Conservation (phyloP, 2,113 vertebrate genomes). For the Axis porcinus region DNA sequence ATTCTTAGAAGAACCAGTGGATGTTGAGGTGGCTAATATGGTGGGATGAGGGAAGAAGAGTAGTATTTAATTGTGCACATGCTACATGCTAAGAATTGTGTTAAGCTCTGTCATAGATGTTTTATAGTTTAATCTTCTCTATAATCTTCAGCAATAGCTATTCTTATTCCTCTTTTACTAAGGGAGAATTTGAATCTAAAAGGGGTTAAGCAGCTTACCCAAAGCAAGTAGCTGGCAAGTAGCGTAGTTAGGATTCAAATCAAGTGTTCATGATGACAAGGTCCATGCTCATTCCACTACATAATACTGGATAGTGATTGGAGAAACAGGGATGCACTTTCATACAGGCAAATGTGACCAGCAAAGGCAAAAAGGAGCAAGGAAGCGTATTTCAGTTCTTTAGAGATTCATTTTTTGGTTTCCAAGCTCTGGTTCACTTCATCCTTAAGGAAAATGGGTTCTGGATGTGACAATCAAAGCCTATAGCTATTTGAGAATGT, state of each 20-base stretch:
- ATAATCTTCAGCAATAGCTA: neutral
- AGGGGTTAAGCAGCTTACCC: neutral
- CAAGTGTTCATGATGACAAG: neutral
- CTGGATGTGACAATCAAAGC: neutral
- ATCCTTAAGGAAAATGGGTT: constrained; percentile 16
- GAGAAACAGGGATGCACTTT: neutral
- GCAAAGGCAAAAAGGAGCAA: neutral
- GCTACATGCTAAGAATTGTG: neutral
- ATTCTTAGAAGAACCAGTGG: neutral
- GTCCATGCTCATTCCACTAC: neutral
- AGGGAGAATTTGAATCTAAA: neutral
- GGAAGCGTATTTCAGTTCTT: constrained; percentile 10
- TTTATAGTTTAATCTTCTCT: neutral
- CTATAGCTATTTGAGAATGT: constrained; percentile 33
- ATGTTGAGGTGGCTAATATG: neutral
- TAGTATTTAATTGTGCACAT: neutral
- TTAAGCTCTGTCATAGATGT: neutral
- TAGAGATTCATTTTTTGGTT: neutral
- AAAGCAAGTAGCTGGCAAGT: neutral
- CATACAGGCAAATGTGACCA: neutral
- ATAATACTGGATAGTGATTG: neutral
- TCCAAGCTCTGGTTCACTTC: constrained; percentile 48
- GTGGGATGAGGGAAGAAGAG: neutral
- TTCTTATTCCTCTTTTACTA: constrained; percentile 5
- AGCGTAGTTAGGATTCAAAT: neutral